Evolutionary conservation across 2,888 invertebrate species (phyloP).

Genomic region (Apamea crenata): DNA sequence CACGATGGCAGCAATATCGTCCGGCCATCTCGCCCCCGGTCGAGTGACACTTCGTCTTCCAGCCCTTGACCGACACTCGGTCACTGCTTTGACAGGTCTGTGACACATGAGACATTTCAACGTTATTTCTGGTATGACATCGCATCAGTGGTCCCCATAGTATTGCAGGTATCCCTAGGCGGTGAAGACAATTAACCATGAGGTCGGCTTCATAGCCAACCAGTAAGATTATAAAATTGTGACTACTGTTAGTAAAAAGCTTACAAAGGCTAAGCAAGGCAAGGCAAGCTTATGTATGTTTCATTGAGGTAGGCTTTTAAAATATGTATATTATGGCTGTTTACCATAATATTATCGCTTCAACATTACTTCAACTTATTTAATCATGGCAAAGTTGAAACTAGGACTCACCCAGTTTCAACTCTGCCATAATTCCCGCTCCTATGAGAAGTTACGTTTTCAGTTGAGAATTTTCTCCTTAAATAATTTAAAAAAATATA

Average conservation of each 20-base stretch:
- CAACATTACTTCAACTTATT: constrained; percentile 10
- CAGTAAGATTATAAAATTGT: background rate
- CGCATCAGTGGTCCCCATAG: background rate
- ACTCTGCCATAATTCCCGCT: background rate
- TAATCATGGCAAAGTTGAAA: constrained; percentile 22
- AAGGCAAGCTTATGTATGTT: too few species aligned
- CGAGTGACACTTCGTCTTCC: too few species aligned
- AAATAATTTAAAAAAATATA: constrained; percentile 31
- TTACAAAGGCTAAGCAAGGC: background rate
- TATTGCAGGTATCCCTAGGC: too few species aligned
- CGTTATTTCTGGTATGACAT: background rate
- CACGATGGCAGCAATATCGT: too few species aligned
- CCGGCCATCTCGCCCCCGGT: too few species aligned
- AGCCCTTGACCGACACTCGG: too few species aligned
- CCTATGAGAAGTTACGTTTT: constrained; percentile 18
- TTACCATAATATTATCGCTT: background rate
- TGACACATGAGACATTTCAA: too few species aligned
- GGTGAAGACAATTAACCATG: too few species aligned
- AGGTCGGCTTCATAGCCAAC: background rate
- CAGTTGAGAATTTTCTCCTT: constrained; percentile 15
- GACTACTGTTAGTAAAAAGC: background rate
- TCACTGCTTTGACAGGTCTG: too few species aligned
- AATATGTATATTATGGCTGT: too few species aligned
- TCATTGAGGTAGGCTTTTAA: background rate
- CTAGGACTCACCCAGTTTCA: constrained; percentile 14